Base-by-base conservation (phyloP, 2,797 vertebrate genomes). In the Gymnodraco acuticeps region DNA sequence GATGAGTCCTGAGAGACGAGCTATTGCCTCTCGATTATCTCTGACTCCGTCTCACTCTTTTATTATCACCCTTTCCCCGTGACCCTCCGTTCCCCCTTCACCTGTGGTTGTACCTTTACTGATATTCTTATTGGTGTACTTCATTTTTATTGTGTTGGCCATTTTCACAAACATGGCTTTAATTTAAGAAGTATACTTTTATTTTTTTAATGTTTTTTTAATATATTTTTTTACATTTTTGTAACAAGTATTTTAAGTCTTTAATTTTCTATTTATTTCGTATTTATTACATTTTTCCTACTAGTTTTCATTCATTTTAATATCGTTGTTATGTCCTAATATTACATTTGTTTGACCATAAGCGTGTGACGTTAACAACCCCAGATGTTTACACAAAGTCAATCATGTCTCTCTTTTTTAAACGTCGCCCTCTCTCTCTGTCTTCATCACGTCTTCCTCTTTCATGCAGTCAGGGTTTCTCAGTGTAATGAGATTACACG, bases 401-500 rank as follows among this genome's bases (percentile, higher is more conserved):
- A 13, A 64, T 41, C 19, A 4, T 71, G 13, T 54, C 27, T 20
- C 2, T 64, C 9, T 14, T n/a, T 54, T 31, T 11, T 20, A n/a
- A 51, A 51, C 33, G 8, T 38, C 8, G 6, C 41, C 3, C 1
- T 31, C 50, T 70, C 33, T 9, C 33, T 2, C 33, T 9, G 33
- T 38, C 33, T 38, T 9, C 33, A 3, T 59, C 20, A 1, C 50
- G 13, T 64, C 33, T 15, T n/a, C 19, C 55, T 61, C 66, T 73
- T 75, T 78, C 71, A 55, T 65, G 75, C 84, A 73, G 76, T 82
- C 85, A 76, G 78, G 81, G 69, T 79, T 81, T 79, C 78, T 87
- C 79, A 23, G 38, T 64, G 65, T 88, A 92, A 93, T 89, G 86
- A 85, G 90, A 93, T 93, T 92, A 93, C 90, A 89, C 4, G n/a